Base-by-base conservation (phyloP, 2,888 invertebrate genomes). In the Pristionchus mayeri region DNA sequence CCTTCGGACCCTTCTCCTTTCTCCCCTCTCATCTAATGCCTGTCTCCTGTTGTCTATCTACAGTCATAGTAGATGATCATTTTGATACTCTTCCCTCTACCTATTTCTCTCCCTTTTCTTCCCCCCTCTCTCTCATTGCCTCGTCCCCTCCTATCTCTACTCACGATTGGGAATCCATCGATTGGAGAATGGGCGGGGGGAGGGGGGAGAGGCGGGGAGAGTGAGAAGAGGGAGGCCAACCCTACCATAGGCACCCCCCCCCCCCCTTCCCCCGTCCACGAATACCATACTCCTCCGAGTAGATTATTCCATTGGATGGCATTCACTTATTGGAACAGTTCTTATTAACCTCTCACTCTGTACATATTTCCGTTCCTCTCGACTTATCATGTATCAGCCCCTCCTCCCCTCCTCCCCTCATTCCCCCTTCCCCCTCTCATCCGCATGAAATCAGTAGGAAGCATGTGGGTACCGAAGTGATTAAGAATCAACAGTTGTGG, bases 61-160 rank as follows among this genome's bases (percentile, higher is more conserved):
- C 75, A 75, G 75, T 75, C 75, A 75, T 75, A 40, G 75, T n/a
- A n/a, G n/a, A n/a, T n/a, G n/a, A 75, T 75, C n/a, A 75, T 40
- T 24, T 63, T 63, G 63, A 63, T 63, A 30, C 63, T 63, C 30
- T 63, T 63, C 63, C 34, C 13, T 75, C 75, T 75, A 30, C 75
- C 40, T 75, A n/a, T 44, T 40, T 44, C n/a, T 30, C 21, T 40
- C 75, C 18, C 30, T n/a, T 44, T 16, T 44, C 44, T 40, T 40
- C 79, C n/a, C n/a, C 79, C 54, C 79, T 44, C 40, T 40, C 79
- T 37, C 80, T 57, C 57, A 9, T 48, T 54, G n/a, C 54, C 80
- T 40, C 24, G 9, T 27, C 30, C n/a, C n/a, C n/a, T n/a, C n/a
- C n/a, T 34, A 34, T 40, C 44, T 37, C 80, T 37, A 37, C 80